Percentiles rank a stretch among this genome's conserved stretches.
These are phyloP conservation scores for Elgaria multicarinata DNA, from an alignment of 2,113 vertebrate genomes.

Conservation along the genomic window DNA sequence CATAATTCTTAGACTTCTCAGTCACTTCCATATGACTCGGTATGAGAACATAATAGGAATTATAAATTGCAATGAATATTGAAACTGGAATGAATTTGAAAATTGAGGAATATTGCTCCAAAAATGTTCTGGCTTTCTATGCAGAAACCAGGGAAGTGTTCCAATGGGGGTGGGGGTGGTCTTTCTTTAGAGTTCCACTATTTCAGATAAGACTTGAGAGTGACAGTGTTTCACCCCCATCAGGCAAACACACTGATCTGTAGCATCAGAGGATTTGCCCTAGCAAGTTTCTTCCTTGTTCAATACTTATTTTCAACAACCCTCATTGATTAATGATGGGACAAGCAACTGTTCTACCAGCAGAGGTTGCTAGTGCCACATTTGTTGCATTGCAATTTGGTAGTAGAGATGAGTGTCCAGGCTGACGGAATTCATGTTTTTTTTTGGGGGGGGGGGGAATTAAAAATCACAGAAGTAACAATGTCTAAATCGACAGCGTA, in stretches of 20 bases:
- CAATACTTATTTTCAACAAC: background rate
- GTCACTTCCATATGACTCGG: background rate
- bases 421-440: background rate
- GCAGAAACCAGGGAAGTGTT: background rate
- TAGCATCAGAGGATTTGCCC: background rate
- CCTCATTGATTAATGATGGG: constrained; percentile 14
- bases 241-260: background rate
- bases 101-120: background rate
- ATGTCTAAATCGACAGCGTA: background rate
- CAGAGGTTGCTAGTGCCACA: constrained; percentile 26
- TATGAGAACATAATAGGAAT: background rate
- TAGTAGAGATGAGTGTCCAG: constrained; percentile 7
- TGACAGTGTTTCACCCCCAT: background rate
- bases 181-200: background rate
- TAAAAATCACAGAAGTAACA: background rate
- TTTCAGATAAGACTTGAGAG: background rate
- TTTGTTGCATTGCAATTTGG: background rate
- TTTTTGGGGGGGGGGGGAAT: background rate
- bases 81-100: background rate
- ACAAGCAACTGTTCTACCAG: constrained; percentile 15
- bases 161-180: background rate
- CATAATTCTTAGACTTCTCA: background rate
- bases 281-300: background rate
- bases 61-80: background rate
- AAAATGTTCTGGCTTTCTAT: background rate